Conservation (phyloP, 1,140 invertebrate species). For the Drosophila trapezifrons region DNA sequence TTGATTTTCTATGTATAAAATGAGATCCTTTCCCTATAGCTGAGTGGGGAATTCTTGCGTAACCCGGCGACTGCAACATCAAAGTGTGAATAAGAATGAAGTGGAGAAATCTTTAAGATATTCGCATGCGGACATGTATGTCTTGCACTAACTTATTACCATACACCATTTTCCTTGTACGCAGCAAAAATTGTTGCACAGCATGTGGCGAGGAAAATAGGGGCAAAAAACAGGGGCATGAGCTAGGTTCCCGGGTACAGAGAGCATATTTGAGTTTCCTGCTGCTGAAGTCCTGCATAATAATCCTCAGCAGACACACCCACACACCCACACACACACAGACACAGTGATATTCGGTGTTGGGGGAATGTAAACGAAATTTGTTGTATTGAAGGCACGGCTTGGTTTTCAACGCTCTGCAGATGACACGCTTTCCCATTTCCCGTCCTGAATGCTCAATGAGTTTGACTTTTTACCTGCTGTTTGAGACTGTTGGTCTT, state of each 20-base stretch:
- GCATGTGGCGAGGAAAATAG: slow-evolving; percentile 33
- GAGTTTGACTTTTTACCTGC: slow-evolving; percentile 43
- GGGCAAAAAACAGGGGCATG: slow-evolving; percentile 3
- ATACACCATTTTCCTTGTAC: slow-evolving; percentile 56
- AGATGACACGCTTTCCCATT: slow-evolving; percentile 34
- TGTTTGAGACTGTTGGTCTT: slow-evolving; percentile 21
- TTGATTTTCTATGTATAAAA: neutral
- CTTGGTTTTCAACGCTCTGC: slow-evolving; percentile 58
- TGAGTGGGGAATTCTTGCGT: slow-evolving; percentile 3
- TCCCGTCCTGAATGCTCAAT: slow-evolving; percentile 35
- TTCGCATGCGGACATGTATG: slow-evolving; percentile 15
- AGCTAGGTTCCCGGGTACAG: slow-evolving; percentile 33
- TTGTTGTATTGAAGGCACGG: slow-evolving; percentile 65
- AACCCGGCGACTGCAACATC: slow-evolving; percentile 30
- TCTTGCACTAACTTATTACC: slow-evolving; percentile 64
- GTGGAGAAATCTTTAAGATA: slow-evolving; percentile 34
- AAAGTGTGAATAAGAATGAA: slow-evolving; percentile 41
- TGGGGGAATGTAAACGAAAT: slow-evolving; percentile 57
- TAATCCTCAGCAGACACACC: slow-evolving; percentile 50
- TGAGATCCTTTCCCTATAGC: slow-evolving; percentile 1
- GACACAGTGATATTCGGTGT: slow-evolving; percentile 14
- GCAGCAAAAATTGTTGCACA: slow-evolving; percentile 58
- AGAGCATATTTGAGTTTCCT: slow-evolving; percentile 60
- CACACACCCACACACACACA: slow-evolving; percentile 23
- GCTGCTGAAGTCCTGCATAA: slow-evolving; percentile 56